Conservation (phyloP, 2,888 invertebrate genomes). For the Lomographa bimaculata region DNA sequence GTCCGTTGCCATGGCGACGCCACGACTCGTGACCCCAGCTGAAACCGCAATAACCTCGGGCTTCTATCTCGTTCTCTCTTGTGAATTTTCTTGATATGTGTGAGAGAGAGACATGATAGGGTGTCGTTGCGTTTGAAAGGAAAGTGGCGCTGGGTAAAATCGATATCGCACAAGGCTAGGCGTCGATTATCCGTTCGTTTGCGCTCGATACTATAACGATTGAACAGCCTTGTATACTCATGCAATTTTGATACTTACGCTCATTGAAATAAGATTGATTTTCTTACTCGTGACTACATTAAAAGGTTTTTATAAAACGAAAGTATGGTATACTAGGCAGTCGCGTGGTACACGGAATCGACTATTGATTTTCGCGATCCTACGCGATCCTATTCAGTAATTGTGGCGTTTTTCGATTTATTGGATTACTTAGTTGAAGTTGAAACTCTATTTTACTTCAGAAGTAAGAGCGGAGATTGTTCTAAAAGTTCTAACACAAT, state of each 20-base stretch:
- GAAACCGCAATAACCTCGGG: conserved; percentile 27
- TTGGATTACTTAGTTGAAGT: conserved; percentile 44
- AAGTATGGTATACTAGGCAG: conserved; percentile 35
- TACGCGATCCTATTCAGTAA: conserved; percentile 43
- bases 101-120: conserved; percentile 44
- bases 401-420: conserved; percentile 64
- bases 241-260: conserved; percentile 29
- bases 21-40: conserved; percentile 49
- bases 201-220: conserved; percentile 35
- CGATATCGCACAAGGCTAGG: conserved; percentile 84
- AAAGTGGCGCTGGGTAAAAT: conserved; percentile 73
- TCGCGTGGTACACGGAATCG: conserved; percentile 57
- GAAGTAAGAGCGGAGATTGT: too few species aligned
- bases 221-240: conserved; percentile 13
- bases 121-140: conserved; percentile 43
- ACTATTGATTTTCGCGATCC: conserved; percentile 77
- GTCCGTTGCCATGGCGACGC: conserved; percentile 71
- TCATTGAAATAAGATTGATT: too few species aligned
- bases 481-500: too few species aligned
- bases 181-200: conserved; percentile 78
- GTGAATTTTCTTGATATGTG: conserved; percentile 22
- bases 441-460: conserved; percentile 11
- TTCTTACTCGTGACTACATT: too few species aligned
- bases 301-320: conserved; percentile 25
- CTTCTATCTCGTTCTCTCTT: conserved; percentile 42